These are phyloP conservation scores for Battus philenor DNA, from an alignment of 1,140 invertebrate genomes.

Conservation along the genomic window DNA sequence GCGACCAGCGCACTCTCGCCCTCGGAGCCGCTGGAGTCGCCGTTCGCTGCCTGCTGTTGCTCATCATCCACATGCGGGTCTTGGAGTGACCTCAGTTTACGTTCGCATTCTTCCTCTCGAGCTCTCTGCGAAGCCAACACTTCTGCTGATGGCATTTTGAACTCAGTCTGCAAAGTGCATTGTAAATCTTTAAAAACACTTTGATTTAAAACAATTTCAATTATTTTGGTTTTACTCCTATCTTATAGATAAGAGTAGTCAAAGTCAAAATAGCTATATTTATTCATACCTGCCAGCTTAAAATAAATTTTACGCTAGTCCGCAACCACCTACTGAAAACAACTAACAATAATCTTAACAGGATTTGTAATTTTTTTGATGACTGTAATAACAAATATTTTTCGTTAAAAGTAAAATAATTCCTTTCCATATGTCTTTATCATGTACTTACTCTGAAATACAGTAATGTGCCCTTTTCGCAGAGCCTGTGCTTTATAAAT, in stretches of 20 bases:
- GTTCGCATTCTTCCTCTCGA: constrained; percentile 28
- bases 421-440: no score
- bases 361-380: no score
- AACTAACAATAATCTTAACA: not conserved
- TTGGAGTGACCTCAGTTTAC: constrained; percentile 21
- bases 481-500: no score
- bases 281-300: no score
- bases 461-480: no score
- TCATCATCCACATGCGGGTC: constrained; percentile 13
- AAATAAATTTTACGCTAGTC: not conserved
- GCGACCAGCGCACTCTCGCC: constrained; percentile 23
- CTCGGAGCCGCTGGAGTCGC: constrained; percentile 27
- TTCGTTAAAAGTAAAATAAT: no score
- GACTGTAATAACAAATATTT: no score
- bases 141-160: constrained; percentile 35
- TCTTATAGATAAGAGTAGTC: no score
- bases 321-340: not conserved
- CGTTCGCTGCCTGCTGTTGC: not conserved
- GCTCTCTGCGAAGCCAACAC: constrained; percentile 32
- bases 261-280: no score
- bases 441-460: no score
- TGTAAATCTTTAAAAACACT: not conserved
- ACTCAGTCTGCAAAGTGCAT: constrained; percentile 18
- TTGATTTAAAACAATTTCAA: not conserved
- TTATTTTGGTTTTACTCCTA: no score